Percentiles rank a stretch among this genome's conserved stretches.
Conservation (phyloP, 2,888 invertebrate species). For the Cerastis leucographa region DNA sequence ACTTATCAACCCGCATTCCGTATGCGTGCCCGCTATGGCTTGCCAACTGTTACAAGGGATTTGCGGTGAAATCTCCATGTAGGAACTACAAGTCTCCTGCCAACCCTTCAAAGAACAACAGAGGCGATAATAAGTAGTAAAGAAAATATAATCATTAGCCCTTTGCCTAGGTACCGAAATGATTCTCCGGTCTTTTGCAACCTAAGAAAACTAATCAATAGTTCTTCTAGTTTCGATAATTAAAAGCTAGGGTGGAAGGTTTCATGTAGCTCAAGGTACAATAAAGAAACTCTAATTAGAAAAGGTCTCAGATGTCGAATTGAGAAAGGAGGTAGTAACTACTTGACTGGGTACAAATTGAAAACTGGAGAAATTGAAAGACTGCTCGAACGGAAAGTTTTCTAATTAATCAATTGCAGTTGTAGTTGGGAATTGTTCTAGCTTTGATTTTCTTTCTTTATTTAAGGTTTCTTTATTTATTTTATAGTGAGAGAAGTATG, state of each 20-base stretch:
- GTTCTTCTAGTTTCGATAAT: constrained; percentile 1
- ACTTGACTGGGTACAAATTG: constrained; percentile 34
- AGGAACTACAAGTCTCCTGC: background rate
- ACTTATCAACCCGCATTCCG: background rate
- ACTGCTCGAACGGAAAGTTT: constrained; percentile 38
- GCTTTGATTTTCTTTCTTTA: background rate
- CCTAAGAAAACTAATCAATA: background rate
- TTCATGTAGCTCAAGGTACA: constrained; percentile 24
- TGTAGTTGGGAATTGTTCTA: constrained; percentile 4
- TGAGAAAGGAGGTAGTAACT: constrained; percentile 20
- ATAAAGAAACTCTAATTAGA: constrained; percentile 31
- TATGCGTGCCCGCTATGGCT: background rate
- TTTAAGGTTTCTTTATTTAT: too few species aligned
- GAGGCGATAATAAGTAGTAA: background rate
- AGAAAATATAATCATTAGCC: background rate
- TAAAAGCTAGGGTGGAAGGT: constrained; percentile 14
- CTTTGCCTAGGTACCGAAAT: background rate
- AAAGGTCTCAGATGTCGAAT: constrained; percentile 13
- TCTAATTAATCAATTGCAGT: constrained; percentile 39
- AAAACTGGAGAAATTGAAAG: constrained; percentile 23
- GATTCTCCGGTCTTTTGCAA: background rate
- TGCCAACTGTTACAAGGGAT: background rate
- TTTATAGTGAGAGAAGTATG: too few species aligned
- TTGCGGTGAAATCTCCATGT: background rate
- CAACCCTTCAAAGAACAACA: background rate